phyloP scores from a whole-genome alignment of 1,140 invertebrate genomes.

The Octopus bimaculoides region DNA sequence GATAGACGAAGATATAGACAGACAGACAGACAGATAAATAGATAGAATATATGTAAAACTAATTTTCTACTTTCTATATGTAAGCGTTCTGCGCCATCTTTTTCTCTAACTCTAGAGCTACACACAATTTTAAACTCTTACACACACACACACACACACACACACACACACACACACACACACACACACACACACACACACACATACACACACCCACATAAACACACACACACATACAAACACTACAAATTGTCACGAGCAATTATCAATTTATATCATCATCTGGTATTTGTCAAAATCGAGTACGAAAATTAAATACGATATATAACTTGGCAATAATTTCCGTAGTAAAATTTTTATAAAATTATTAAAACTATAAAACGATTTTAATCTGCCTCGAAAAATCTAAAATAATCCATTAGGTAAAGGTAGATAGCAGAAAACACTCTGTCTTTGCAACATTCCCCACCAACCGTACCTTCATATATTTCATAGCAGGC shows the following conservation, averaged over 20 bases:
- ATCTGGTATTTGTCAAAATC: too few relatives aligned
- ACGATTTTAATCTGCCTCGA: too few relatives aligned
- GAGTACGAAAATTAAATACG: too few relatives aligned
- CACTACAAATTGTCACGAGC: neutral
- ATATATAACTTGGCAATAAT: too few relatives aligned
- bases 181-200: neutral
- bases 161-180: neutral
- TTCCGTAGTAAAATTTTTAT: too few relatives aligned
- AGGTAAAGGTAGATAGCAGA: too few relatives aligned
- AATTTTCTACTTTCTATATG: neutral
- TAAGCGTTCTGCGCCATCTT: neutral
- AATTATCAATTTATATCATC: too few relatives aligned
- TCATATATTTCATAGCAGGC: too few relatives aligned
- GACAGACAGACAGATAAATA: neutral
- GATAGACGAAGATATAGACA: neutral
- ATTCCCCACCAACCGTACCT: too few relatives aligned
- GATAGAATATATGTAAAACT: neutral
- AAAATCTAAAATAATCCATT: too few relatives aligned
- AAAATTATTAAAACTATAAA: too few relatives aligned
- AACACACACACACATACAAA: neutral
- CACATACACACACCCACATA: neutral
- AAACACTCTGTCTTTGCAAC: too few relatives aligned
- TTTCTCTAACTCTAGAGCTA: neutral
- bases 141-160: neutral
- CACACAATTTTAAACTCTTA: neutral